A percentile compares a stretch with the other conserved stretches of the same genome.
These are phyloP conservation scores for Gonatopus flavifemur DNA, from an alignment of 1,140 invertebrate genomes.

Conservation along the genomic window DNA sequence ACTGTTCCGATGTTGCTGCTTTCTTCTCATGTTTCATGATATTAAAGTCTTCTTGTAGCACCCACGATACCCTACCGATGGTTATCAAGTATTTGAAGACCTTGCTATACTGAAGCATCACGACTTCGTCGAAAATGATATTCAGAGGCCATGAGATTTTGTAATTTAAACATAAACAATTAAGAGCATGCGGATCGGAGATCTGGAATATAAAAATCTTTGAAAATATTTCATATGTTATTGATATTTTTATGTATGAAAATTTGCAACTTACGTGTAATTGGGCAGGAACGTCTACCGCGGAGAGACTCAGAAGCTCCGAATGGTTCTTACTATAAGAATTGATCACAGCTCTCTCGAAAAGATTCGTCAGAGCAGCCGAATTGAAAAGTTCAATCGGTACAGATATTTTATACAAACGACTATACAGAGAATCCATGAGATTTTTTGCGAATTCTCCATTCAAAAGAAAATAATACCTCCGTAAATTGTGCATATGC, in stretches of 20 bases:
- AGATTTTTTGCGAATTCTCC: constrained; percentile 74
- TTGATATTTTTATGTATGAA: not conserved
- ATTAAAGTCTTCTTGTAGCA: constrained; percentile 67
- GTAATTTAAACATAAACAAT: constrained; percentile 69
- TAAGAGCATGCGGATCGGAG: constrained; percentile 64
- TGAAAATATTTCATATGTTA: not conserved
- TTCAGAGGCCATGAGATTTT: constrained; percentile 75
- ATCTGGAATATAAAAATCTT: constrained; percentile 29
- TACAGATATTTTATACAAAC: constrained; percentile 63
- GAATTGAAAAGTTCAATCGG: constrained; percentile 71
- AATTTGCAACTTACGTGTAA: constrained; percentile 35
- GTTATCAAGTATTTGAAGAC: constrained; percentile 76
- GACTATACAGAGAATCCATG: constrained; percentile 66
- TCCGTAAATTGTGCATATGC: constrained; percentile 70
- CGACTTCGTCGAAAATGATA: constrained; percentile 70
- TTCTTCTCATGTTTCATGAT: constrained; percentile 48
- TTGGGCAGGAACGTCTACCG: constrained; percentile 34
- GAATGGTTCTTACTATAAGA: constrained; percentile 48
- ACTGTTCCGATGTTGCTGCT: constrained; percentile 37
- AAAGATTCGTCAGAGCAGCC: constrained; percentile 65
- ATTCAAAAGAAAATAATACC: constrained; percentile 76
- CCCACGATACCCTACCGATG: constrained; percentile 72
- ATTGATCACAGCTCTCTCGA: constrained; percentile 64
- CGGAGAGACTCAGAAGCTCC: constrained; percentile 44
- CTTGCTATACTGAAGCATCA: constrained; percentile 68